phyloP scores from a whole-genome alignment of 2,888 invertebrate species.

The Selenia dentaria region DNA sequence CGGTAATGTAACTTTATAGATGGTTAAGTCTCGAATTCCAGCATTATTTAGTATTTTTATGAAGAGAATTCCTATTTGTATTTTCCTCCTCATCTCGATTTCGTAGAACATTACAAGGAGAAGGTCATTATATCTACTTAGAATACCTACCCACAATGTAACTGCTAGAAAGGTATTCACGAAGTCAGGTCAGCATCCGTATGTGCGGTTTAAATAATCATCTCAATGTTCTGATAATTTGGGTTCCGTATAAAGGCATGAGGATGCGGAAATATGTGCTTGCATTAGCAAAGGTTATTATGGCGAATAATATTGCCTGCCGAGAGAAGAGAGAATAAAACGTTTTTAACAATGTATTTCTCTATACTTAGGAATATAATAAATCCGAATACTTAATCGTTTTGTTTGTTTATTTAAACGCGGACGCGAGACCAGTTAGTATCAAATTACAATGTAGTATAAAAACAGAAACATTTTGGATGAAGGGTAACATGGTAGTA shows the following conservation, averaged over 20 bases:
- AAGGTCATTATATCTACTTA: conserved; percentile 36
- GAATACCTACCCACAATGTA: conserved; percentile 17
- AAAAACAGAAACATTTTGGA: too few species aligned
- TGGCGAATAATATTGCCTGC: too few species aligned
- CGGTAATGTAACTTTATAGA: conserved; percentile 25
- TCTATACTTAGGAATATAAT: too few species aligned
- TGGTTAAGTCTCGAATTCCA: conserved; percentile 17
- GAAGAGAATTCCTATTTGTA: conserved; percentile 8
- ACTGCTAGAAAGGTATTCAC: conserved; percentile 30
- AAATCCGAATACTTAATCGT: too few species aligned
- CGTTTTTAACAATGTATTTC: too few species aligned
- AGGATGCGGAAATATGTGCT: conserved; percentile 8
- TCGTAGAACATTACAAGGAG: conserved; percentile 46
- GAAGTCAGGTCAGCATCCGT: conserved; percentile 25
- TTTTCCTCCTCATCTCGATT: conserved; percentile 42
- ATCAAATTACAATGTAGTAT: too few species aligned
- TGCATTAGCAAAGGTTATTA: conserved; percentile 1
- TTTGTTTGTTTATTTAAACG: too few species aligned
- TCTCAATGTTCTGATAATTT: conserved; percentile 12
- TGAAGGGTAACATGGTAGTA: too few species aligned
- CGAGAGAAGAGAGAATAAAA: too few species aligned
- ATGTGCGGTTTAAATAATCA: conserved; percentile 26
- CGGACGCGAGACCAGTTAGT: too few species aligned
- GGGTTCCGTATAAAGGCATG: conserved; percentile 8
- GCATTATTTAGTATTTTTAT: conserved; percentile 22